Percentiles rank a stretch among this genome's conserved stretches.
phyloP scores from a whole-genome alignment of 2,888 invertebrate species.

The Neoitamus cyanurus region DNA sequence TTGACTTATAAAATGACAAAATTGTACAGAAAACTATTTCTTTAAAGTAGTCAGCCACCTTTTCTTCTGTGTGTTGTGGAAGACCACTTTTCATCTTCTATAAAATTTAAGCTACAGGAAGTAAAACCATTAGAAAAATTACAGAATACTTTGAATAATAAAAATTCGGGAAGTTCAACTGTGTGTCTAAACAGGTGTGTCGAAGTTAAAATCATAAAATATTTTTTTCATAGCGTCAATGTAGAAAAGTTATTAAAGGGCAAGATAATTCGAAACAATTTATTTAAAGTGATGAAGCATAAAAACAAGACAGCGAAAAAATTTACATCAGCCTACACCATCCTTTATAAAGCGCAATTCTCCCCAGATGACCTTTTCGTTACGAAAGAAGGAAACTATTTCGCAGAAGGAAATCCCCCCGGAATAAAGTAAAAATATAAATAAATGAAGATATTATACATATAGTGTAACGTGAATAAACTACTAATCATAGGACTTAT shows the following conservation, averaged over 20 bases:
- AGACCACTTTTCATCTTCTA: too few species aligned
- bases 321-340: background rate
- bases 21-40: too few species aligned
- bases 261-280: background rate
- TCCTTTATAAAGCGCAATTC: background rate
- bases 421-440: slow-evolving; percentile 27
- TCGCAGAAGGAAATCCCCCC: background rate
- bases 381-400: background rate
- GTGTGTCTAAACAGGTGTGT: too few species aligned
- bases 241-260: background rate
- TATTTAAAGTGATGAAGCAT: background rate
- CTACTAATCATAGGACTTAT: slow-evolving; percentile 26
- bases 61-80: too few species aligned
- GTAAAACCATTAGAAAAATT: too few species aligned
- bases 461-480: slow-evolving; percentile 38
- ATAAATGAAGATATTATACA: slow-evolving; percentile 25
- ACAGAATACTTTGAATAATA: too few species aligned
- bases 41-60: too few species aligned
- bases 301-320: background rate
- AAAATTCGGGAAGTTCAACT: too few species aligned
- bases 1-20: too few species aligned
- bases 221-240: too few species aligned
- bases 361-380: background rate
- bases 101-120: too few species aligned
- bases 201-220: too few species aligned